phyloP scores from a whole-genome alignment of 2,888 invertebrate species.

The Machimus atricapillus region DNA sequence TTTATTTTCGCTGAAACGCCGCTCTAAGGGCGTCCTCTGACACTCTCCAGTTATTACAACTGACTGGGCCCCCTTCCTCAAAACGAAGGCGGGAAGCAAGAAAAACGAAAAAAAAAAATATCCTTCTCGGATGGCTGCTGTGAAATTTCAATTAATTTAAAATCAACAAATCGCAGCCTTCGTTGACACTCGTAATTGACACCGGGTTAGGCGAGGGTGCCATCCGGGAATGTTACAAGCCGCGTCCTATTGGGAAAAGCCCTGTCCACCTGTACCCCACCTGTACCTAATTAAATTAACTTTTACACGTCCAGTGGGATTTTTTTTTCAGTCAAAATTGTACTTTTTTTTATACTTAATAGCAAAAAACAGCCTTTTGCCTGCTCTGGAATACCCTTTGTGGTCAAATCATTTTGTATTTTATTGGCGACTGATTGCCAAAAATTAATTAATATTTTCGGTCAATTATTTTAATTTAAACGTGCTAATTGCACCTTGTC shows the following conservation, averaged over 20 bases:
- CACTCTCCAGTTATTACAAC: not conserved
- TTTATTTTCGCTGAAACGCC: not conserved
- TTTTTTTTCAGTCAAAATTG: not conserved
- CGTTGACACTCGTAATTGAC: constrained; percentile 28
- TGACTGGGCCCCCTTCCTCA: not conserved
- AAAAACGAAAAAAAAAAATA: not conserved
- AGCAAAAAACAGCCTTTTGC: constrained; percentile 1
- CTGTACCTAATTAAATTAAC: constrained; percentile 28
- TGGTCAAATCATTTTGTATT: constrained; percentile 27
- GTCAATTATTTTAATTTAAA: constrained; percentile 29
- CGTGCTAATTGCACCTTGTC: constrained; percentile 6
- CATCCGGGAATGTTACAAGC: not conserved
- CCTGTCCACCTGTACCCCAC: not conserved
- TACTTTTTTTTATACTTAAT: not conserved
- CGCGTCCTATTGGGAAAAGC: not conserved
- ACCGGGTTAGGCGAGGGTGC: not conserved
- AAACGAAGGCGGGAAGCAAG: not conserved
- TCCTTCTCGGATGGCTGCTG: not conserved
- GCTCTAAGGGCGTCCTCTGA: not conserved
- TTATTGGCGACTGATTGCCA: constrained; percentile 12
- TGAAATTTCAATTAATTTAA: constrained; percentile 33
- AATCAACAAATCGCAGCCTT: constrained; percentile 28
- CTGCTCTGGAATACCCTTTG: not conserved
- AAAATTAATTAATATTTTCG: constrained; percentile 34
- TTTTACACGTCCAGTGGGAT: not conserved